Evolutionary conservation across 64 coral and sea anemone species (phyloP).

Genomic region (Actinia equina): DNA sequence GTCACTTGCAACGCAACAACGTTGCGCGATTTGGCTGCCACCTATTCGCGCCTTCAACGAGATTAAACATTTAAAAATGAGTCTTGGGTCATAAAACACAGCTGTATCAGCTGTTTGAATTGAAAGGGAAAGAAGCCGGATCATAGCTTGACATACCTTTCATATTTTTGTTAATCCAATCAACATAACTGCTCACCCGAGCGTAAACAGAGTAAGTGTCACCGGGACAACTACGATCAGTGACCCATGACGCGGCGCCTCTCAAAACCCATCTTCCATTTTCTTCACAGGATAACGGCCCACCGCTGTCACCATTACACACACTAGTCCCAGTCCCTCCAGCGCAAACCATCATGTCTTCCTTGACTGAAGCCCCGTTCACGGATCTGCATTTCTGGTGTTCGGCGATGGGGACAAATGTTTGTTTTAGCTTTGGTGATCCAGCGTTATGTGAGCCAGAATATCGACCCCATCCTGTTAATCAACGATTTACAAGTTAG

Average conservation of each 20-base stretch:
- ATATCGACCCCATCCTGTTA: slow-evolving; percentile 30
- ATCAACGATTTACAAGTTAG: too few relatives aligned
- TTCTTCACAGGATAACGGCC: slow-evolving; percentile 25
- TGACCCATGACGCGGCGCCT: slow-evolving; percentile 57
- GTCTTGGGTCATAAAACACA: too few relatives aligned
- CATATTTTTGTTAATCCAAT: slow-evolving; percentile 29
- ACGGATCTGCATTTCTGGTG: not conserved
- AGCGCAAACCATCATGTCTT: slow-evolving; percentile 28
- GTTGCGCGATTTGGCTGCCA: too few relatives aligned
- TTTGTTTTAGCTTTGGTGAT: slow-evolving; percentile 14
- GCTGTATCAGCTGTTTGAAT: too few relatives aligned
- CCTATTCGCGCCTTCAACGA: too few relatives aligned
- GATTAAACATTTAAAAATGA: too few relatives aligned
- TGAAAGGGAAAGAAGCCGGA: too few relatives aligned
- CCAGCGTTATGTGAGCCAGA: not conserved
- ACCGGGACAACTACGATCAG: slow-evolving; percentile 44
- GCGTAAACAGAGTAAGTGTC: slow-evolving; percentile 65
- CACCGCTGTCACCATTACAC: slow-evolving; percentile 48
- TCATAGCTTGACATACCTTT: not conserved
- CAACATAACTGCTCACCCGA: slow-evolving; percentile 20
- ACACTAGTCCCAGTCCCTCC: slow-evolving; percentile 35
- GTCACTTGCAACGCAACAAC: too few relatives aligned
- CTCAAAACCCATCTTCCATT: slow-evolving; percentile 35
- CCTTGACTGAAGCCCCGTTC: slow-evolving; percentile 1
- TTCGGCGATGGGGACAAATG: not conserved